A percentile compares a stretch with the other conserved stretches of the same genome.
phyloP scores from a whole-genome alignment of 2,888 invertebrate species.

The Megalurothrips usitatus region DNA sequence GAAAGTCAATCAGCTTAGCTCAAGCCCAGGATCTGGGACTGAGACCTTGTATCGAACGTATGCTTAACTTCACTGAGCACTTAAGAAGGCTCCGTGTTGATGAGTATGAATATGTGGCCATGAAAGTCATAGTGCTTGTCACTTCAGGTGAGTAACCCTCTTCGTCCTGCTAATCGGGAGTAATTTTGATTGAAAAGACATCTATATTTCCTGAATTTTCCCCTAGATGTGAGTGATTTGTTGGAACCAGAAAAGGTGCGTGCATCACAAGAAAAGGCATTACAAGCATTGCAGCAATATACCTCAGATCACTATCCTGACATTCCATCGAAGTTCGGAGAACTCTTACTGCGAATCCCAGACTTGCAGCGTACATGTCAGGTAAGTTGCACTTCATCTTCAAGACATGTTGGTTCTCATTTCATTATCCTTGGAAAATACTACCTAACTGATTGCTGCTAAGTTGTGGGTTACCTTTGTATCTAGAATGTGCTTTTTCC shows the following conservation, averaged over 20 bases:
- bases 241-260: slow-evolving; percentile 91
- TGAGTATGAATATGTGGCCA: slow-evolving; percentile 92
- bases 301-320: slow-evolving; percentile 87
- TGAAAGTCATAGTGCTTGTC: slow-evolving; percentile 89
- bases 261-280: slow-evolving; percentile 88
- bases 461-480: neutral
- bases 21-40: slow-evolving; percentile 70
- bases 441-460: neutral
- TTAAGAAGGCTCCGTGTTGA: slow-evolving; percentile 83
- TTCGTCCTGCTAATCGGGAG: neutral
- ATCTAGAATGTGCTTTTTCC: neutral
- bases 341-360: slow-evolving; percentile 84
- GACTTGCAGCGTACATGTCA: slow-evolving; percentile 93
- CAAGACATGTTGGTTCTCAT: neutral
- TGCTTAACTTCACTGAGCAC: slow-evolving; percentile 93
- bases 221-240: slow-evolving; percentile 77
- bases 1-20: slow-evolving; percentile 60
- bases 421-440: slow-evolving; percentile 23
- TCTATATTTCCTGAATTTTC: neutral
- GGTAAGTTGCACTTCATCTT: slow-evolving; percentile 49
- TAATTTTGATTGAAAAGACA: neutral
- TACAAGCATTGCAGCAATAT: slow-evolving; percentile 88
- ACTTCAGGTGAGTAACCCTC: slow-evolving; percentile 70
- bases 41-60: slow-evolving; percentile 84
- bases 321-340: slow-evolving; percentile 91